A percentile compares a stretch with the other conserved stretches of the same genome.
Conservation (phyloP, 2,888 invertebrate genomes). For the Oasisia sp. region DNA sequence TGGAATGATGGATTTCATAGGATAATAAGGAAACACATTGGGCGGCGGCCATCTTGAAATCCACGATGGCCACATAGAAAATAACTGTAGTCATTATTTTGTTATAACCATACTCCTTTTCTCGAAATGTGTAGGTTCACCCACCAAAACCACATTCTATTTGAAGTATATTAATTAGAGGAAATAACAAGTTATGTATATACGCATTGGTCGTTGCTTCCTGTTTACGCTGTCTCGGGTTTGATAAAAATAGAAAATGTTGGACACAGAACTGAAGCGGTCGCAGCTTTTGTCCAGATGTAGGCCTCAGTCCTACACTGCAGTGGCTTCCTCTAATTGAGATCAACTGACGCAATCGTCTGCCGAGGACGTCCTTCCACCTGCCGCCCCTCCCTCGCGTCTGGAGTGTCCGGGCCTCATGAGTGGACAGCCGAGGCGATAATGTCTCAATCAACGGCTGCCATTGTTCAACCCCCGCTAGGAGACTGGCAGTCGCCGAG, state of each 20-base stretch:
- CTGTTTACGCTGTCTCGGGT: not conserved
- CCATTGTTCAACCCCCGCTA: not conserved
- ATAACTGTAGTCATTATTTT: no score
- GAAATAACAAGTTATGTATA: no score
- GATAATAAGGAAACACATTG: no score
- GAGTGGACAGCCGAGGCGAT: not conserved
- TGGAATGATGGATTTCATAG: no score
- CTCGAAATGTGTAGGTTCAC: no score
- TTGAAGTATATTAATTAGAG: no score
- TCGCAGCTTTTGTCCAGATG: not conserved
- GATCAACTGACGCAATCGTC: not conserved
- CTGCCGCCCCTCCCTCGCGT: not conserved
- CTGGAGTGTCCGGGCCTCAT: not conserved
- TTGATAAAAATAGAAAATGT: not conserved
- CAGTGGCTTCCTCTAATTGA: not conserved
- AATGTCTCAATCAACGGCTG: conserved; percentile 1
- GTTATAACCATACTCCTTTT: no score
- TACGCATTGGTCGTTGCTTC: no score
- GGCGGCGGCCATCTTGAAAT: no score
- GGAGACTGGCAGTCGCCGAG: not conserved
- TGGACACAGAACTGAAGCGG: not conserved
- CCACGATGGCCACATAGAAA: no score
- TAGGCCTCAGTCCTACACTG: not conserved
- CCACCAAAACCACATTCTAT: no score
- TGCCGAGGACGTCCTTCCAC: not conserved